Base-by-base conservation (phyloP, 2,797 vertebrate genomes). In the Muscicapa striata region DNA sequence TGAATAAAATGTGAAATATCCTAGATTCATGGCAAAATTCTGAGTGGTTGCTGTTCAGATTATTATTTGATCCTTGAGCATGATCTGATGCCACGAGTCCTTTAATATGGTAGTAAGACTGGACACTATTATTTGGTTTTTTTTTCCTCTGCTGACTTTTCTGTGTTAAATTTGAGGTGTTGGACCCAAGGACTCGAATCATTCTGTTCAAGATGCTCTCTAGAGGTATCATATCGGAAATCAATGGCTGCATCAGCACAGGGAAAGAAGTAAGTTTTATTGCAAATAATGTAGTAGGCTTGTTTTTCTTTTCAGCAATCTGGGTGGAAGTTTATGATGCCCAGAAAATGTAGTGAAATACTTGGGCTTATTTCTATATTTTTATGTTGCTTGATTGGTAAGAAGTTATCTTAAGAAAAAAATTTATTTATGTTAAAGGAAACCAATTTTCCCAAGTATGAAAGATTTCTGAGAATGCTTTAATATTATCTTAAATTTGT, bases 141-240 rank as follows among this genome's bases (percentile, higher is more conserved):
- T 84, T 17, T 85, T 17, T 18, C 8, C 17, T 87, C 10, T 87
- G 29, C 32, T 93, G 34, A 75, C 29, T 77, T 26, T 14, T 36
- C 52, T 74, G 7, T 81, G 22, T 80, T 93, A 38, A 72, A 84
- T 86, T 68, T 83, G 64, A 99, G 99, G 99, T 99, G 73, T 96
- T 99, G 94, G 99, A 99, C 93, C 99, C 99, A 49, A 98, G 99
- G 67, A 99, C 99, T 10, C 98, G 99, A 79, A 99, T 99, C 98
- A 99, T 99, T 97, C 97, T 99, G 16, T 99, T 99, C 96, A 99
- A 99, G 98, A 99, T 99, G 99, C 96, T 99, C 66, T 99, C 97
- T 61, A 98, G 99, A 95, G 98, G 98, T 10, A 81, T 99, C 72
- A 99, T 99, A 97, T 96, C 98, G 8, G 98, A 99, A 91, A 99